Base-by-base conservation (phyloP, 2,113 vertebrate genomes). In the Noctilio leporinus region DNA sequence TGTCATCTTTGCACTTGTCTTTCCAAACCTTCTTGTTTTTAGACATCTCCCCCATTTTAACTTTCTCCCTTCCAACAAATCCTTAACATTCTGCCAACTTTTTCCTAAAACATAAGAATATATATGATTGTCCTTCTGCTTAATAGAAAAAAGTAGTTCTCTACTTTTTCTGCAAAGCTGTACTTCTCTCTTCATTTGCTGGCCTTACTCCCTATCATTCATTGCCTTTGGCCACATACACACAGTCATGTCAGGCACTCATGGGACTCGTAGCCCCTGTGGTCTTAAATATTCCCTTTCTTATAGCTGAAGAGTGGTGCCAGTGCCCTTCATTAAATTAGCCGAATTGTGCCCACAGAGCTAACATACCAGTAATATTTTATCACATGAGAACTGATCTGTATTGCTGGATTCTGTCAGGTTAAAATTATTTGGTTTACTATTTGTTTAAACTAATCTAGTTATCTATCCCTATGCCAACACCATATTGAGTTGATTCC, bases 361-460 rank as follows among this genome's bases (percentile, higher is more conserved):
- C 43, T 40, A 45, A 75, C 47, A 69, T 30, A 16, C 7, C 16
- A 26, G 17, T 80, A 59, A 35, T 77, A 72, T 53, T 55, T 80
- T 19, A 65, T 33, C 8, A 5, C 76, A 10, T 53, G 43, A 7
- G 20, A 2, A 7, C 10, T 35, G 43, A 59, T 38, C 2, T 67
- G 12, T 59, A 47, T 47, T 67, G 69, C 59, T 77, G 40, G 65
- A 28, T 57, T 86, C 11, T 47, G 7, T 77, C n/a, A 45, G 11
- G 47, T 64, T 82, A 77, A 92, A 53, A 75, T 28, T 43, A 38
- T 47, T 73, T 83, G 75, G 55, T 72, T 69, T 78, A 26, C 57
- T 57, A 9, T 76, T 93, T 77, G 70, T 69, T 65, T 86, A 72
- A 91, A 85, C 53, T 53, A 77, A 91, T 91, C 78, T 43, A n/a